Evolutionary conservation across 2,888 invertebrate genomes (phyloP), one percentile per base, ranked within the genome.

Genomic region (Perdita meconis): DNA sequence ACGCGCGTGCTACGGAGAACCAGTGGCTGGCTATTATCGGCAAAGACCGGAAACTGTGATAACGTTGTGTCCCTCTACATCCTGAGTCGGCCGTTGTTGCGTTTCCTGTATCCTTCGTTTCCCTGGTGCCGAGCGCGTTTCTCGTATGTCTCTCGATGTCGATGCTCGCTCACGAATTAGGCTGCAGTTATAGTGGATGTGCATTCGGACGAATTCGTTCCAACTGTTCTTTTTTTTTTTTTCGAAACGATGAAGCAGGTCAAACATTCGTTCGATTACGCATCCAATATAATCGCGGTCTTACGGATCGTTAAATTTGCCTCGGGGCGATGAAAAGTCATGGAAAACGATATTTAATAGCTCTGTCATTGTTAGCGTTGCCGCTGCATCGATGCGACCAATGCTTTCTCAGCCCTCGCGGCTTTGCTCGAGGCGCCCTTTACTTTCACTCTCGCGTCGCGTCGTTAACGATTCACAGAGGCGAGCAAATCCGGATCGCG

Each of bases 21-120:
- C 34, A 10, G 26, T 51, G 12, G 13, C 24, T 47, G 16, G 16
- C 12, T 75, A 77, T 87, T 90, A 90, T 90, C 90, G 82, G 81
- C 67, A 73, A 83, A 81, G 83, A 70, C 87, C 89, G 90, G 90
- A 90, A 89, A 80, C 66, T 74, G 83, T 66, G 90, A 90, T 90
- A 90, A 89, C 78, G 72, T 75, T 81, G 67, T 88, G 86, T 89
- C 87, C 87, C 83, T 82, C 85, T 81, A 77, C 83, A 83, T 84
- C 80, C 83, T 83, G 73, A 64, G 78, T 78, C 81, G 76, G 78
- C 68, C 64, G 50, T 59, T 55, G 55, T 47, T 72, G 51, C 69
- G 66, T 70, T 86, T 87, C 81, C 82, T 80, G 80, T 65, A 70
- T 74, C 60, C 70, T 78, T 81, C 63, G 69, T 67, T 72, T 36